Evolutionary conservation across 2,888 invertebrate genomes (phyloP), one percentile per base, ranked within the genome.

Genomic region (Tridacna crocea): DNA sequence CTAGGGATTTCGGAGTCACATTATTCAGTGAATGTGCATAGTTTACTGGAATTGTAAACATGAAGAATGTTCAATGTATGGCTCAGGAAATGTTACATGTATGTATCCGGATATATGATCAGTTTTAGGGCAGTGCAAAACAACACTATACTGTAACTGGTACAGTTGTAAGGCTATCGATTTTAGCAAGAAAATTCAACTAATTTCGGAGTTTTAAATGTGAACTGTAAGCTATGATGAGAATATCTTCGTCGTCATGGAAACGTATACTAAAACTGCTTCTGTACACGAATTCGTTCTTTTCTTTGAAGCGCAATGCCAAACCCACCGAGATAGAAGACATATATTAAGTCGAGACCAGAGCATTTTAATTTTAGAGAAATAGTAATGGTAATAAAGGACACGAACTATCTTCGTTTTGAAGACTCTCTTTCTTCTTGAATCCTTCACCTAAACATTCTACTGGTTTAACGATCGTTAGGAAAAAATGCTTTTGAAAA

Each of bases 191-290:
- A 46, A 26, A 66, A 26, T 24, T 26, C 19, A 27, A 66, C 46
- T 66, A 36, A 27, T 36, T 66, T 66, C 13, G 27, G 46, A 19
- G 27, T 66, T 66, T 36, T 66, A 55, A 55, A 55, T 55, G 55
- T 55, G 55, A 55, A 55, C 55, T 15, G 55, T 55, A 55, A 55
- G 19, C 55, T 55, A 19, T 55, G 55, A 55, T 55, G 55, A 15
- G 55, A 55, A 19, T 58, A 58, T 58, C n/a, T 61, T 22, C 26
- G 61, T 61, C 24, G 61, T 61, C 61, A 61, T 61, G 61, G 61
- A 61, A 24, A 61, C 61, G 61, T 61, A 24, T 24, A 61, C 61
- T 61, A n/a, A 61, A 61, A n/a, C 17, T 58, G 17, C n/a, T 58
- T 58, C 19, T 19, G n/a, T 19, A 19, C 19, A 19, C n/a, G 17